phyloP scores from a whole-genome alignment of 2,113 vertebrate genomes.

The Chlorodrepanis virens region DNA sequence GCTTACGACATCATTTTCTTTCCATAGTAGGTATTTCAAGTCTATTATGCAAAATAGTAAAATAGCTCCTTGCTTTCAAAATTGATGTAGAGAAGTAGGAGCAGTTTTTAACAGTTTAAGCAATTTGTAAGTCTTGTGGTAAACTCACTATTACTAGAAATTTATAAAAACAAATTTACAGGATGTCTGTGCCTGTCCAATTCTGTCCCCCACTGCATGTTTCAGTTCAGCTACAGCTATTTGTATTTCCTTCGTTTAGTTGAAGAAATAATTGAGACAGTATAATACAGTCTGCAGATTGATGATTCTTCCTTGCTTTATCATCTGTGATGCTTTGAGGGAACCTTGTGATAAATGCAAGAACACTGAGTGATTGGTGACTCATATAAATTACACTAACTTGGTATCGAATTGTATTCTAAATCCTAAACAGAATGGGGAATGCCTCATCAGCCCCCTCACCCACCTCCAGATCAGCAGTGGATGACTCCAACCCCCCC shows the following conservation, averaged over 20 bases:
- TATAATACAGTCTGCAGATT: background rate
- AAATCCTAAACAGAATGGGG: slow-evolving; percentile 89
- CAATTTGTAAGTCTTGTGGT: background rate
- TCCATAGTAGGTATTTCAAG: background rate
- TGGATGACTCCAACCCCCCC: slow-evolving; percentile 93
- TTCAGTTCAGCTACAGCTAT: background rate
- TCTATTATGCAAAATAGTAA: background rate
- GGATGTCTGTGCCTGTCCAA: accelerated
- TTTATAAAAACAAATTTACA: background rate
- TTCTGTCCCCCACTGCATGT: background rate
- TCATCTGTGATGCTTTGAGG: background rate
- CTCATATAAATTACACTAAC: slow-evolving; percentile 1
- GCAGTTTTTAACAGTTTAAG: background rate
- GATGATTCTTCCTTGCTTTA: background rate
- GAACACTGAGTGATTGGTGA: background rate
- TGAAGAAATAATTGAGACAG: background rate
- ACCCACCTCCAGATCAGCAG: slow-evolving; percentile 90
- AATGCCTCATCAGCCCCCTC: slow-evolving; percentile 91
- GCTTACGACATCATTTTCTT: background rate
- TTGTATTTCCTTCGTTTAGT: background rate
- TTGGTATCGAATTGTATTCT: slow-evolving; percentile 68
- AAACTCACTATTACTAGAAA: background rate
- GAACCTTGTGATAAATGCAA: background rate
- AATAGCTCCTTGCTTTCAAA: background rate
- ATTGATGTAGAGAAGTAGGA: background rate